Conservation (phyloP, 2,797 vertebrate genomes). For the Anas bernieri region DNA sequence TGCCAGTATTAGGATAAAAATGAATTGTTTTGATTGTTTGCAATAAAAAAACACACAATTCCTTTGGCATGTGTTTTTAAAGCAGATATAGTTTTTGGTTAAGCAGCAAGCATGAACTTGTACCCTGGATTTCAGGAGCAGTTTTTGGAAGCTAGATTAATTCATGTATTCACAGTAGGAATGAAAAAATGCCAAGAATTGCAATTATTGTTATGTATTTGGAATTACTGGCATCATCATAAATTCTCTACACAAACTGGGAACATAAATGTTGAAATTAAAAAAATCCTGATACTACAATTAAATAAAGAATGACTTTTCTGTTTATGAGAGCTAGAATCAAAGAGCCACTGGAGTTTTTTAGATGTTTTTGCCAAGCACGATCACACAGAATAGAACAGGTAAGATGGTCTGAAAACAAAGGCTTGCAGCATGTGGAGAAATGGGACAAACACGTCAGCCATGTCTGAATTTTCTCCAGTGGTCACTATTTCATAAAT, state of each 20-base stretch:
- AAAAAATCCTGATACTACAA: neutral
- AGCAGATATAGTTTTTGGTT: neutral
- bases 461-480: neutral
- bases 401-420: neutral
- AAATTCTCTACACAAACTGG: neutral
- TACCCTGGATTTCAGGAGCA: neutral
- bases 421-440: neutral
- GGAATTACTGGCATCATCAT: neutral
- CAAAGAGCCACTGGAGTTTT: neutral
- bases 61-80: neutral
- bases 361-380: neutral
- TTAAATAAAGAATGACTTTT: neutral
- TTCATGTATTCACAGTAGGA: neutral
- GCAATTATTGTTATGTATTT: neutral
- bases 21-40: neutral
- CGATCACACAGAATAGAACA: neutral
- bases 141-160: neutral
- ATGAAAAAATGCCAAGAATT: neutral
- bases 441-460: neutral
- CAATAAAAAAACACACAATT: too few species aligned
- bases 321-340: neutral
- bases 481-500: neutral
- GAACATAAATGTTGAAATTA: neutral
- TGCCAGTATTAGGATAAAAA: neutral
- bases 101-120: neutral